Conservation (phyloP, 1,140 invertebrate genomes). For the Nautilus pompilius region DNA sequence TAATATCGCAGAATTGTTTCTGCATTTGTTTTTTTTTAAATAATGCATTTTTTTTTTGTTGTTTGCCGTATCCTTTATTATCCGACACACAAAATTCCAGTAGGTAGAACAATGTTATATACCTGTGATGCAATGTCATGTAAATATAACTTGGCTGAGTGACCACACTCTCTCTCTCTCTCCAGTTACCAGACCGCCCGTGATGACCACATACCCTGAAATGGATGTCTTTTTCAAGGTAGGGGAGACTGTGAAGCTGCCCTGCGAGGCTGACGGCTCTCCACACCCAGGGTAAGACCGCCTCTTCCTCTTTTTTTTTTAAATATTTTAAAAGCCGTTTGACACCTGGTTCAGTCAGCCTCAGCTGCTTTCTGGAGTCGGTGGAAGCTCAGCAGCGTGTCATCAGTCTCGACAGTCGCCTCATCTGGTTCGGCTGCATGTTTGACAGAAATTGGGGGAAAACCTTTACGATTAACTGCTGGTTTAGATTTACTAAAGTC, state of each 20-base stretch:
- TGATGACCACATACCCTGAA: conserved; percentile 26
- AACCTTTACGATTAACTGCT: not conserved
- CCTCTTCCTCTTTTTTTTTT: not conserved
- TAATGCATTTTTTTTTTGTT: too few relatives aligned
- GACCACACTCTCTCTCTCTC: not conserved
- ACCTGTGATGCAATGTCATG: too few relatives aligned
- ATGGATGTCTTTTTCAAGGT: conserved; percentile 31
- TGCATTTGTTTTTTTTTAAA: too few relatives aligned
- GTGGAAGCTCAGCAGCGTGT: not conserved
- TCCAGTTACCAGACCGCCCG: conserved; percentile 25
- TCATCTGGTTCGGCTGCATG: not conserved
- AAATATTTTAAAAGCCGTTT: not conserved
- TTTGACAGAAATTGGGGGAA: too few relatives aligned
- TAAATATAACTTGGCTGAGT: too few relatives aligned
- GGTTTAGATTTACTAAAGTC: too few relatives aligned
- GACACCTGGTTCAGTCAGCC: not conserved
- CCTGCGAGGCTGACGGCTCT: conserved; percentile 31
- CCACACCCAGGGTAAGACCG: conserved; percentile 42
- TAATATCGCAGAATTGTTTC: too few relatives aligned
- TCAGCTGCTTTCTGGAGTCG: not conserved
- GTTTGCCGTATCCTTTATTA: too few relatives aligned
- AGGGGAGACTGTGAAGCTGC: conserved; percentile 33
- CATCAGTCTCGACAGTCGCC: too few relatives aligned
- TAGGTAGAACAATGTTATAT: too few relatives aligned
- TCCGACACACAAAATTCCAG: too few relatives aligned